A percentile compares a stretch with the other conserved stretches of the same genome.
Conservation (phyloP, 2,797 vertebrate species). For the Austrolebias charrua region DNA sequence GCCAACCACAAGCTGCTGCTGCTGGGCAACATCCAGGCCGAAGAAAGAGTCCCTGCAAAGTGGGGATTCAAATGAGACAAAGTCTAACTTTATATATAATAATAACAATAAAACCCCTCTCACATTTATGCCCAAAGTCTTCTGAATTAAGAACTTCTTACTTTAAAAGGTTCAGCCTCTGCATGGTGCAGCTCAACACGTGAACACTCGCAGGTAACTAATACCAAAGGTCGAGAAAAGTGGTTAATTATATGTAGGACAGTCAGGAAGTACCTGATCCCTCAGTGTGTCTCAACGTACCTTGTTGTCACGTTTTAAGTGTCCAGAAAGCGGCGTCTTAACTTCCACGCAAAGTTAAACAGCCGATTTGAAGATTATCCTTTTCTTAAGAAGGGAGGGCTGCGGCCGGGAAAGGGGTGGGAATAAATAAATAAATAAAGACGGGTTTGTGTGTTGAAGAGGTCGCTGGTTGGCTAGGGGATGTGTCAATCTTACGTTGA, state of each 20-base stretch:
- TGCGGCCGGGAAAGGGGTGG: neutral
- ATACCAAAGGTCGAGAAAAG: conserved; percentile 13
- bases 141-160: conserved; percentile 17
- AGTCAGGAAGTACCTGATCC: neutral
- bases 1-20: conserved; percentile 53
- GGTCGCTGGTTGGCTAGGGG: conserved; percentile 33
- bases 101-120: neutral
- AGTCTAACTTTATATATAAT: neutral
- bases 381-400: neutral
- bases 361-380: neutral
- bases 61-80: neutral
- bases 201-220: neutral
- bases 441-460: too few relatives aligned
- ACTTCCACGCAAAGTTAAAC: neutral
- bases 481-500: neutral
- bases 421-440: too few relatives aligned
- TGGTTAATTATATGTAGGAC: neutral
- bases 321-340: neutral
- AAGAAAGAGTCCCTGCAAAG: conserved; percentile 61
- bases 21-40: conserved; percentile 53
- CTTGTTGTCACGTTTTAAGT: neutral
- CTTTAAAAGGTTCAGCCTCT: conserved; percentile 55
- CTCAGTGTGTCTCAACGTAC: neutral
- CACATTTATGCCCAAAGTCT: neutral
- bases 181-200: conserved; percentile 34